phyloP scores from a whole-genome alignment of 2,888 invertebrate genomes.

The Schizotus pectinicornis region DNA sequence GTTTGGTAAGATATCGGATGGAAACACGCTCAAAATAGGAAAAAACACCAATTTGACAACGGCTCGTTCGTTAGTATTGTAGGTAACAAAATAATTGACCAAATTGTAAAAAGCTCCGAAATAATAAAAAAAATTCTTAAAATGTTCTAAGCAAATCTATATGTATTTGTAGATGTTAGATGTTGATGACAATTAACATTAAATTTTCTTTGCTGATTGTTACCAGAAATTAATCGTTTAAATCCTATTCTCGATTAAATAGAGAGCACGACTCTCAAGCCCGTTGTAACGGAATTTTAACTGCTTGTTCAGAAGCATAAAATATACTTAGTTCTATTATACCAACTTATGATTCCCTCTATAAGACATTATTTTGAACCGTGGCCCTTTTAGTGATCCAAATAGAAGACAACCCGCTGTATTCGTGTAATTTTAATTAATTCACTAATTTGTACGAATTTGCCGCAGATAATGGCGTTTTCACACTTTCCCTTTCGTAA shows the following conservation, averaged over 20 bases:
- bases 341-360: conserved; percentile 1
- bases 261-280: background rate
- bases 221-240: background rate
- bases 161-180: too few species aligned
- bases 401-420: background rate
- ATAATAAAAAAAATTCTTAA: too few species aligned
- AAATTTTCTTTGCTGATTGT: background rate
- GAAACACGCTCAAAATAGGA: conserved; percentile 41
- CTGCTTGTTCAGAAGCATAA: conserved; percentile 19
- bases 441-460: conserved; percentile 17
- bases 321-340: too few species aligned
- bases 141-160: too few species aligned
- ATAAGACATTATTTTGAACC: conserved; percentile 1
- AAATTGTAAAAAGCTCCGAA: background rate
- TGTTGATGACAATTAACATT: too few species aligned
- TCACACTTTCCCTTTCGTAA: conserved; percentile 24
- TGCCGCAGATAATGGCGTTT: conserved; percentile 17
- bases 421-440: conserved; percentile 9
- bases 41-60: conserved; percentile 20
- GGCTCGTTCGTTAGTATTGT: background rate
- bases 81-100: background rate
- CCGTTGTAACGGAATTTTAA: conserved; percentile 19
- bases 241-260: background rate
- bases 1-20: conserved; percentile 37
- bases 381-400: background rate